Evolutionary conservation across 2,113 vertebrate genomes (phyloP).

Genomic region (Acrocephalus arundinaceus): DNA sequence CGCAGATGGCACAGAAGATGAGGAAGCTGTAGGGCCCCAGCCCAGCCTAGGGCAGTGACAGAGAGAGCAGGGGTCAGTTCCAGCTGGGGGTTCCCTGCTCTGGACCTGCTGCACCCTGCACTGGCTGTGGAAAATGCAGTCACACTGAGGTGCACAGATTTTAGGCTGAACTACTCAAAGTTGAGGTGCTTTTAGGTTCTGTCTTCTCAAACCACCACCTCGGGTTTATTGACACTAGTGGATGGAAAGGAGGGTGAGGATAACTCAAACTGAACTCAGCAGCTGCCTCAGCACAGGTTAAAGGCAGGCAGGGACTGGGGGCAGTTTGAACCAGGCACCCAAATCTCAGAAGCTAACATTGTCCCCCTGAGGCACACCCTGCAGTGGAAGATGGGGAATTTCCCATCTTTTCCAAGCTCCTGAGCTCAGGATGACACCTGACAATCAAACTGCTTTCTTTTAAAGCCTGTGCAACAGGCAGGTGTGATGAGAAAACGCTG

Average conservation of each 20-base stretch:
- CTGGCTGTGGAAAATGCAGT: neutral
- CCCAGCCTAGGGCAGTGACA: constrained; percentile 72
- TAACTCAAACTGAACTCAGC: neutral
- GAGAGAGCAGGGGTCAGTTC: neutral
- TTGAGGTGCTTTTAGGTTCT: neutral
- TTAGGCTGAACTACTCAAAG: fast-evolving
- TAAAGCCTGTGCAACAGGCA: neutral
- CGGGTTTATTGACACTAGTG: neutral
- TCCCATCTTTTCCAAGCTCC: neutral
- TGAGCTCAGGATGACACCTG: neutral
- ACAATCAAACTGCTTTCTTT: neutral
- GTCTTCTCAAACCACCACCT: neutral
- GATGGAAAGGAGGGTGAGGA: too few species aligned
- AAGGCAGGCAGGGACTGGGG: neutral
- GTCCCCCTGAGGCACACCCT: neutral
- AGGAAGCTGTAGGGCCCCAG: constrained; percentile 88
- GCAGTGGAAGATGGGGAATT: neutral
- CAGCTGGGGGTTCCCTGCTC: neutral
- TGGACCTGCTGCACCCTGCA: neutral
- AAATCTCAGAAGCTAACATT: neutral
- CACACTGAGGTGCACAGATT: neutral
- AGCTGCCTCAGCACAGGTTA: neutral
- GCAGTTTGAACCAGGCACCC: neutral
- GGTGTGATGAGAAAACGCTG: neutral
- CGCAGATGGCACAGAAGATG: constrained; percentile 83